Percentiles rank a stretch among this genome's conserved stretches.
phyloP scores from a whole-genome alignment of 2,888 invertebrate species.

The Pseudococcus jackbeardsleyi region DNA sequence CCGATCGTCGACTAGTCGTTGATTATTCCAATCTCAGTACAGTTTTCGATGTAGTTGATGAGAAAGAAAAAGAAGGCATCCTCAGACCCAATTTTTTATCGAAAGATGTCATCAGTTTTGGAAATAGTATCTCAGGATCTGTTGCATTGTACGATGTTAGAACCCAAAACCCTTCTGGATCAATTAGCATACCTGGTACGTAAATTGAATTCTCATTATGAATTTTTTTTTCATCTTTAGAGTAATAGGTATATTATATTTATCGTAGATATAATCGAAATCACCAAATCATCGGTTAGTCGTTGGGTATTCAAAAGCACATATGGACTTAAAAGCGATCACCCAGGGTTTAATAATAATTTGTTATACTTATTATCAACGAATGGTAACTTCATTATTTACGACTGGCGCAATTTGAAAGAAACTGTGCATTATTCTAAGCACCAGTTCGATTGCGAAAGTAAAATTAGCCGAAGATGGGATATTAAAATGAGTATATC shows the following conservation, averaged over 20 bases:
- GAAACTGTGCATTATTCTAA: slow-evolving; percentile 35
- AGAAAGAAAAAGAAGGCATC: not conserved
- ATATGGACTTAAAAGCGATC: slow-evolving; percentile 46
- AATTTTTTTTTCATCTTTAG: not conserved
- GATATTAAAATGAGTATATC: slow-evolving; percentile 56
- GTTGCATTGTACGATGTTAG: slow-evolving; percentile 51
- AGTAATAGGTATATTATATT: slow-evolving; percentile 18
- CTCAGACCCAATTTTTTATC: slow-evolving; percentile 48
- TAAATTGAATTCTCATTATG: not conserved
- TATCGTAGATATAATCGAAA: slow-evolving; percentile 43
- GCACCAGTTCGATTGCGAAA: not conserved
- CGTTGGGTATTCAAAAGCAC: slow-evolving; percentile 55
- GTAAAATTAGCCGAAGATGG: not conserved
- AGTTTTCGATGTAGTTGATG: not conserved
- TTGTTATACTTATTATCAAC: slow-evolving; percentile 41
- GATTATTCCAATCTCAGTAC: slow-evolving; percentile 30
- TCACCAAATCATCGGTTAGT: slow-evolving; percentile 36
- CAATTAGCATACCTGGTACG: slow-evolving; percentile 22
- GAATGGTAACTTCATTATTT: slow-evolving; percentile 43
- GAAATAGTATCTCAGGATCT: slow-evolving; percentile 7
- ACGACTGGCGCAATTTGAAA: slow-evolving; percentile 52
- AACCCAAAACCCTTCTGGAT: not conserved
- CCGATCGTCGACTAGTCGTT: not conserved
- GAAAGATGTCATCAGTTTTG: slow-evolving; percentile 35
- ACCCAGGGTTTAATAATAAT: not conserved